Percentiles rank a stretch among this genome's conserved stretches.
Evolutionary conservation across 1,140 invertebrate genomes (phyloP).

Genomic region (Schmidtea mediterranea): DNA sequence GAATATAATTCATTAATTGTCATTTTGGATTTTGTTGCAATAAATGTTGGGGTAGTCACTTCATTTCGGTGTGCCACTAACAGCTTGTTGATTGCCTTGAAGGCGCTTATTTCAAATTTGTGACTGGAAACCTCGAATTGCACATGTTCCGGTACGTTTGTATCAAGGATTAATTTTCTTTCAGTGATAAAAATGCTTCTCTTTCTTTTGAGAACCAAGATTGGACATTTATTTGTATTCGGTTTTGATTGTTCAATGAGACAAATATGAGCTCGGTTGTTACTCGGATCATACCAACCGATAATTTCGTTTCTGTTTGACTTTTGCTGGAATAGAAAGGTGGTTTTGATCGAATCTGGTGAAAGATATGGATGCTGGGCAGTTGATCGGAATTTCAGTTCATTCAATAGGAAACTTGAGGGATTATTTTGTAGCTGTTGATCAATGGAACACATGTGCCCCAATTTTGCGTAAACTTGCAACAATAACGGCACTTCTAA

Average conservation of each 20-base stretch:
- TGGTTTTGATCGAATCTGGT: conserved; percentile 36
- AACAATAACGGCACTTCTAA: conserved; percentile 71
- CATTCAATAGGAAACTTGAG: conserved; percentile 40
- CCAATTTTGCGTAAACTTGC: conserved; percentile 50
- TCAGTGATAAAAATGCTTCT: not conserved
- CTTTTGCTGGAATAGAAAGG: conserved; percentile 69
- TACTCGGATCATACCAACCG: conserved; percentile 7
- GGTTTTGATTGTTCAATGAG: not conserved
- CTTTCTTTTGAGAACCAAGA: not conserved
- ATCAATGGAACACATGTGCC: conserved; percentile 61
- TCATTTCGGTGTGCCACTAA: not conserved
- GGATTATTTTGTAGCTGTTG: not conserved
- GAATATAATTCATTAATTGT: no score
- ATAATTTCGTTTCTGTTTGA: conserved; percentile 19
- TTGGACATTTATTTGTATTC: not conserved
- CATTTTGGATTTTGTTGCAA: no score
- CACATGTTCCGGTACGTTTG: not conserved
- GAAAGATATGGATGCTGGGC: conserved; percentile 48
- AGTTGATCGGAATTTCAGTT: conserved; percentile 48
- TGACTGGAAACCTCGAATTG: conserved; percentile 2
- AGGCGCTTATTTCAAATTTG: not conserved
- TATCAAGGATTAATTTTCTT: no score
- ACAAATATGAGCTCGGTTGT: not conserved
- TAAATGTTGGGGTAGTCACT: not conserved
- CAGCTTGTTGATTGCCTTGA: not conserved